phyloP scores from a whole-genome alignment of 2,797 vertebrate species.

The Melanotaenia trifasciata region DNA sequence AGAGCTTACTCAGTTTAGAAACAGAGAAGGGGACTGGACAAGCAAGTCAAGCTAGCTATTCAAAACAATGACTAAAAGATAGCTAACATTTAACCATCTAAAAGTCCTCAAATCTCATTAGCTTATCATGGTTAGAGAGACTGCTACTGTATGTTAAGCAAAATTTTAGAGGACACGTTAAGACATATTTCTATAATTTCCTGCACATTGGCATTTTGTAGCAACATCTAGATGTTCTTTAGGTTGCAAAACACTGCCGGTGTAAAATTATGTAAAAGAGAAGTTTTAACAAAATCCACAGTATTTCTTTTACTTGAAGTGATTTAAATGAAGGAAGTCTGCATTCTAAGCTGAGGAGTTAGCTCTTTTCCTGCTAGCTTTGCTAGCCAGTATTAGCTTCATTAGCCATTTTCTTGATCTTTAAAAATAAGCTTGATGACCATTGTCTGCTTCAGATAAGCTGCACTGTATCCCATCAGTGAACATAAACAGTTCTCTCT shows the following conservation, averaged over 20 bases:
- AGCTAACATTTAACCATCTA: too few relatives aligned
- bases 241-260: neutral
- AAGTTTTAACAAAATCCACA: neutral
- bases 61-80: too few relatives aligned
- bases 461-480: neutral
- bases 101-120: too few relatives aligned
- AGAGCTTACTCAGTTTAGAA: neutral
- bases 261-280: neutral
- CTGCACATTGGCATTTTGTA: neutral
- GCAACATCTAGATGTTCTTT: neutral
- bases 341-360: neutral
- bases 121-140: too few relatives aligned
- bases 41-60: too few relatives aligned
- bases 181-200: too few relatives aligned
- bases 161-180: too few relatives aligned
- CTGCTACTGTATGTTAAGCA: too few relatives aligned
- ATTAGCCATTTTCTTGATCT: neutral
- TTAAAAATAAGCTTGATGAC: too few relatives aligned
- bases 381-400: neutral
- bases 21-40: neutral
- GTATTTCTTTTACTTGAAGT: neutral
- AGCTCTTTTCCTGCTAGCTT: neutral
- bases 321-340: neutral
- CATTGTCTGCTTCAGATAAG: neutral
- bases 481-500: neutral